Evolutionary conservation across 2,113 vertebrate genomes (phyloP).

Genomic region (Amphiprion ocellaris): DNA sequence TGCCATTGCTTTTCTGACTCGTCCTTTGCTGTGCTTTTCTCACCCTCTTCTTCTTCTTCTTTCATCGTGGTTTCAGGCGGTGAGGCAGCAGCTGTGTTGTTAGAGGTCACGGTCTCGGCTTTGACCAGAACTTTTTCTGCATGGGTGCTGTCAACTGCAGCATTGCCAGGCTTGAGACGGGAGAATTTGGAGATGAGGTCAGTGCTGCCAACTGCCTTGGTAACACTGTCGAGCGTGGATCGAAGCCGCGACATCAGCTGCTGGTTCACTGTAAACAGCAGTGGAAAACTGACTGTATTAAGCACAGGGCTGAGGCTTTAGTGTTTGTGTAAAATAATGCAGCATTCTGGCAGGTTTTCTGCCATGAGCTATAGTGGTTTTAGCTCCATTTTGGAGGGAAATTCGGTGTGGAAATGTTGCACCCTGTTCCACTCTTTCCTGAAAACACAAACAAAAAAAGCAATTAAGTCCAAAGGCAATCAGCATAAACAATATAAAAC

Average conservation of each 20-base stretch:
- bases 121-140: conserved; percentile 44
- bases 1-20: neutral
- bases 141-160: conserved; percentile 59
- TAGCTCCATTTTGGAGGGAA: neutral
- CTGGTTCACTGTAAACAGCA: conserved; percentile 24
- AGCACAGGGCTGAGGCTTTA: neutral
- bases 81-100: neutral
- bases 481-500: neutral
- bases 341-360: conserved; percentile 30
- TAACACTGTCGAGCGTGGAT: conserved; percentile 91
- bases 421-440: conserved; percentile 32
- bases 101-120: conserved; percentile 35
- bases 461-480: neutral
- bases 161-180: conserved; percentile 85
- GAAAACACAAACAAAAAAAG: neutral
- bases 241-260: conserved; percentile 94
- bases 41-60: conserved; percentile 31
- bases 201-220: conserved; percentile 92
- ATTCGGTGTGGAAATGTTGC: no score
- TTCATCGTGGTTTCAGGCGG: conserved; percentile 42
- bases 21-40: conserved; percentile 1
- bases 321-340: neutral
- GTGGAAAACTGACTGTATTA: conserved; percentile 1
- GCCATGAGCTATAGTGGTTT: neutral
- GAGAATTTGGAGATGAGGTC: conserved; percentile 92